These are phyloP conservation scores for Prinia subflava DNA, from an alignment of 2,113 vertebrate species.

Conservation along the genomic window DNA sequence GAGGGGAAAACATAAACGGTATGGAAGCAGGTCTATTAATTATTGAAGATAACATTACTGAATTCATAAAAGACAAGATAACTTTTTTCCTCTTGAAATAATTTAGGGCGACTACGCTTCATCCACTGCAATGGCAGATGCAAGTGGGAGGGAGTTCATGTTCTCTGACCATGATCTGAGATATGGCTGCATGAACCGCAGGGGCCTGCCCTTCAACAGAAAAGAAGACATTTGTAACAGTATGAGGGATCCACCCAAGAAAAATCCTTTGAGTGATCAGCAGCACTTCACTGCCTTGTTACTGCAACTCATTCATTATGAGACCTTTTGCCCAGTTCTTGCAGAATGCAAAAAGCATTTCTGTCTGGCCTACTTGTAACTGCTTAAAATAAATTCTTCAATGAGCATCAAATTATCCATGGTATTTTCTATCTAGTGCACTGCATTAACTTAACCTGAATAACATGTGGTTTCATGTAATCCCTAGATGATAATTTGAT, in stretches of 20 bases:
- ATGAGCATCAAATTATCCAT: neutral
- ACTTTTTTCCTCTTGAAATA: neutral
- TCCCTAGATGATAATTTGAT: neutral
- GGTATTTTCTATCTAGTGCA: neutral
- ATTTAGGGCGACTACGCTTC: neutral
- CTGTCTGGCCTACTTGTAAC: neutral
- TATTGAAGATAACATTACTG: neutral
- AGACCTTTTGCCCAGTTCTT: neutral
- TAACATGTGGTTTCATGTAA: neutral
- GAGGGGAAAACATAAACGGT: accelerated
- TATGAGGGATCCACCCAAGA: neutral
- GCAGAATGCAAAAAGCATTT: neutral
- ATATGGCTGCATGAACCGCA: neutral
- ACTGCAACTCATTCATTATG: neutral
- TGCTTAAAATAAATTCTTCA: neutral
- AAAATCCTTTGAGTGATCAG: neutral
- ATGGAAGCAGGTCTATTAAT: neutral
- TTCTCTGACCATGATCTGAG: neutral
- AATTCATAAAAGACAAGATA: neutral
- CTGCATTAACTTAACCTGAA: neutral
- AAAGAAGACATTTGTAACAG: neutral
- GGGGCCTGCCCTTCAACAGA: neutral
- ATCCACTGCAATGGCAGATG: neutral
- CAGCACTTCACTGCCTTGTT: neutral
- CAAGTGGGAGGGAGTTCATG: neutral